Evolutionary conservation across 2,888 invertebrate species (phyloP).

Genomic region (Sisyra nigra): DNA sequence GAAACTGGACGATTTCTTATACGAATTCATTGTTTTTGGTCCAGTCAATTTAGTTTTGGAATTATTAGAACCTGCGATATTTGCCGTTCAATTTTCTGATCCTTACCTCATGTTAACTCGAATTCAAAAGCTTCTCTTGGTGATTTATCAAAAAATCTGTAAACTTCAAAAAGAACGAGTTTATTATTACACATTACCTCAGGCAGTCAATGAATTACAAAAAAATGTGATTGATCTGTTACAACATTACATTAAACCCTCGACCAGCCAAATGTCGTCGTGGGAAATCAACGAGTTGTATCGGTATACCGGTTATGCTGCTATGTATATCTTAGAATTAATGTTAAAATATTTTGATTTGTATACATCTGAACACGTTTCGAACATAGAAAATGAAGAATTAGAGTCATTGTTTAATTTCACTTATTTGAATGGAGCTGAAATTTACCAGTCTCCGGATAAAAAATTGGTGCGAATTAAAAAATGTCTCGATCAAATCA

Average conservation of each 20-base stretch:
- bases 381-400: not conserved
- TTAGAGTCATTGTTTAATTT: conserved; percentile 1
- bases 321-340: conserved; percentile 1
- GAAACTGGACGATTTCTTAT: conserved; percentile 1
- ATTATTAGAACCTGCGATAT: not conserved
- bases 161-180: conserved; percentile 1
- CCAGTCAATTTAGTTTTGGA: conserved; percentile 1
- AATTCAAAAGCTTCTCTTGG: not conserved
- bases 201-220: not conserved
- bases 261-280: not conserved
- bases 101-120: conserved; percentile 2
- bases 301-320: conserved; percentile 4
- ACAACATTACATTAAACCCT: conserved; percentile 3
- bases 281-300: not conserved
- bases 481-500: not conserved
- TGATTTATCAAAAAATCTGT: conserved; percentile 3
- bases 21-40: not conserved
- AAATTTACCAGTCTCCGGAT: not conserved
- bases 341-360: conserved; percentile 1
- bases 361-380: not conserved
- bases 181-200: not conserved
- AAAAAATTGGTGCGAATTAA: not conserved
- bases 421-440: not conserved
- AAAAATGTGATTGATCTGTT: conserved; percentile 2
- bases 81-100: not conserved